phyloP scores from a whole-genome alignment of 2,113 vertebrate species.

The Hypanus sabinus region DNA sequence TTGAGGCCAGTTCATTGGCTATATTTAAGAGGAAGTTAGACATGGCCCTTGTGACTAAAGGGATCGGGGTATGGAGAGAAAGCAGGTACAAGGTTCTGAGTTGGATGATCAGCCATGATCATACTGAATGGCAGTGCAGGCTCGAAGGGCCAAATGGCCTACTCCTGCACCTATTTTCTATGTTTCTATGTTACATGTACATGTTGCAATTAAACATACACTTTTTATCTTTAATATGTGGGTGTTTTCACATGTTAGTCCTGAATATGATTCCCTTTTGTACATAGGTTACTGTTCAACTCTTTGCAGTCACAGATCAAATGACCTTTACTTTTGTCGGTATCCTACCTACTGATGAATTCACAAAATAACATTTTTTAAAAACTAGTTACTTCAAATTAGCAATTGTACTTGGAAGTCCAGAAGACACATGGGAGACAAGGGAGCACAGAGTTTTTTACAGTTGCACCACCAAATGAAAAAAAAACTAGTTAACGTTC shows the following conservation, averaged over 20 bases:
- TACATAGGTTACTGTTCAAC: neutral
- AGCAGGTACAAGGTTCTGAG: too few species aligned
- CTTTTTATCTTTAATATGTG: neutral
- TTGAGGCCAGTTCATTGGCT: too few species aligned
- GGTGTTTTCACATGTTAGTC: neutral
- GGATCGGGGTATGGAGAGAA: too few species aligned
- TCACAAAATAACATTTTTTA: neutral
- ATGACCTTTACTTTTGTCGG: neutral
- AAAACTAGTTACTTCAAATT: neutral
- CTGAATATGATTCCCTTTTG: neutral
- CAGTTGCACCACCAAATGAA: neutral
- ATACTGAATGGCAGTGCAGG: too few species aligned
- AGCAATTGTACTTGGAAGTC: neutral
- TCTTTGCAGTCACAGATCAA: neutral
- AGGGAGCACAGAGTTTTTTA: neutral
- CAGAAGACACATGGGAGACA: neutral
- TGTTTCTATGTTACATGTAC: too few species aligned
- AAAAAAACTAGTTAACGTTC: too few species aligned
- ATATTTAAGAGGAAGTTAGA: too few species aligned
- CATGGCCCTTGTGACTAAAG: too few species aligned
- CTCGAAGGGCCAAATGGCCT: too few species aligned
- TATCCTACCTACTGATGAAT: neutral
- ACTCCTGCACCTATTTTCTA: too few species aligned
- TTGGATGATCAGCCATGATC: too few species aligned
- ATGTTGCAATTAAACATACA: too few species aligned